Conservation (phyloP, 2,113 vertebrate genomes). For the Chaetodon trifascialis region DNA sequence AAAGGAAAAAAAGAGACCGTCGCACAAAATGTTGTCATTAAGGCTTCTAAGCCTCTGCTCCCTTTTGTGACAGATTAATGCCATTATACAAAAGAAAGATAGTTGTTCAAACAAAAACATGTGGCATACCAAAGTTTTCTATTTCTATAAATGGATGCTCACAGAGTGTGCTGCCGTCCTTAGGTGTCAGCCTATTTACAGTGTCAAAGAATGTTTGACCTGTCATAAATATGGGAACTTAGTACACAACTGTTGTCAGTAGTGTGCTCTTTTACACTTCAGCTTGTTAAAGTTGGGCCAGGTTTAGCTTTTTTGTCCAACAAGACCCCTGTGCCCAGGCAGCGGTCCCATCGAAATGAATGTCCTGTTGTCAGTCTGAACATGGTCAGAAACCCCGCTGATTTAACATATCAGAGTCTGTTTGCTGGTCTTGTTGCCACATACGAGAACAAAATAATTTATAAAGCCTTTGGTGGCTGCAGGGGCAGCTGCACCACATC, state of each 20-base stretch:
- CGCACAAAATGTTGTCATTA: constrained; percentile 44
- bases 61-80: constrained; percentile 51
- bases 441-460: too few species aligned
- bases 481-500: too few species aligned
- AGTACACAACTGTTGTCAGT: not conserved
- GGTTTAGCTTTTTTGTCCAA: not conserved
- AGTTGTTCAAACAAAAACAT: constrained; percentile 19
- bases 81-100: not conserved
- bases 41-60: constrained; percentile 31
- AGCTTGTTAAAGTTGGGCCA: not conserved
- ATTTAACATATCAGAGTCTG: too few species aligned
- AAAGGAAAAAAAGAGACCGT: constrained; percentile 9
- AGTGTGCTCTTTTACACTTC: not conserved
- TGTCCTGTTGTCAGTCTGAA: not conserved
- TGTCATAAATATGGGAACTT: not conserved
- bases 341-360: not conserved
- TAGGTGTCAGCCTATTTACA: constrained; percentile 5
- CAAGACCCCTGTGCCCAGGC: not conserved
- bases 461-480: too few species aligned
- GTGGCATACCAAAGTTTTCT: not conserved
- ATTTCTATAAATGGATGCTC: constrained; percentile 19
- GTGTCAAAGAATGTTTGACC: constrained; percentile 9
- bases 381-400: not conserved
- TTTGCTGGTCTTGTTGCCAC: too few species aligned
- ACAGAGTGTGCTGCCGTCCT: not conserved